Evolutionary conservation across 2,113 vertebrate genomes (phyloP).

Genomic region (Sebastes fasciatus): DNA sequence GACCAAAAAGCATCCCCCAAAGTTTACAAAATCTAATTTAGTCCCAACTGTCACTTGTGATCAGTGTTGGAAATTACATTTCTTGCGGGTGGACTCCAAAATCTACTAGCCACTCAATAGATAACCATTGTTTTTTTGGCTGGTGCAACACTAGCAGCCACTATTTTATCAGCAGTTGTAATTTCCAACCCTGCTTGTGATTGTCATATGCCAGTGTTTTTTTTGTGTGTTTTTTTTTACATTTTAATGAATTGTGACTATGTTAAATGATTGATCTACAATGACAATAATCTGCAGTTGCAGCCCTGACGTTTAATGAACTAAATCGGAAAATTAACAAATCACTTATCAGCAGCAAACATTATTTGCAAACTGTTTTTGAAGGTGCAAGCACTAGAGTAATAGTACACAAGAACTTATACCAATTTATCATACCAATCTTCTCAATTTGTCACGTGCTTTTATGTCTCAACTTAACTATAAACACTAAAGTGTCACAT

Average conservation of each 20-base stretch:
- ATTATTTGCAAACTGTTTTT: constrained; percentile 2
- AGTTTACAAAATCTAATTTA: not conserved
- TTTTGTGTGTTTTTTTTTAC: not conserved
- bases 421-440: too few relatives aligned
- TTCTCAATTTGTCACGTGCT: not conserved
- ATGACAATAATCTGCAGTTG: not conserved
- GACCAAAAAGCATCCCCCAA: not conserved
- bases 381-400: too few relatives aligned
- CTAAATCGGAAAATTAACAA: not conserved
- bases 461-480: not conserved
- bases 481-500: too few relatives aligned
- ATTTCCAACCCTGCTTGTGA: too few relatives aligned
- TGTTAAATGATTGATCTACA: not conserved
- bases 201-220: not conserved
- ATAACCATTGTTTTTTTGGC: too few relatives aligned
- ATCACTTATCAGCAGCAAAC: not conserved
- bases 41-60: not conserved
- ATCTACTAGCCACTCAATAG: too few relatives aligned
- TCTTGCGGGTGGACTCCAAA: too few relatives aligned
- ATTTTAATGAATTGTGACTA: not conserved
- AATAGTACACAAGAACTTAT: too few relatives aligned
- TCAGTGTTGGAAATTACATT: not conserved
- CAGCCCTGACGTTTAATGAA: not conserved
- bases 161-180: too few relatives aligned
- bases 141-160: too few relatives aligned